A percentile compares a stretch with the other conserved stretches of the same genome.
Evolutionary conservation across 2,888 invertebrate genomes (phyloP).

Genomic region (Crioceris asparagi): DNA sequence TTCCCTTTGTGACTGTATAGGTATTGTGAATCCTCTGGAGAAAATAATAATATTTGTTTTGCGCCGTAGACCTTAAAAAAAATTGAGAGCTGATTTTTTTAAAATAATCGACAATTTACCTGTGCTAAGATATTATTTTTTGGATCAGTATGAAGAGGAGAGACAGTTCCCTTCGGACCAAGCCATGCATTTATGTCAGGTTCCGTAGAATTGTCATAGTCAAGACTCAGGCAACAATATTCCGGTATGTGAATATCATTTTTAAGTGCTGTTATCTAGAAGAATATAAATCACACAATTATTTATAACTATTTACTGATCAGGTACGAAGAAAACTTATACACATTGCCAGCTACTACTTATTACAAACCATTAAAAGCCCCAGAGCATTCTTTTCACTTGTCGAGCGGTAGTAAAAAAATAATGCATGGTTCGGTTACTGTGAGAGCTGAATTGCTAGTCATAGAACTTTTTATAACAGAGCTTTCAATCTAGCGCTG

Average conservation of each 20-base stretch:
- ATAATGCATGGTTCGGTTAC: too few species aligned
- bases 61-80: constrained; percentile 63
- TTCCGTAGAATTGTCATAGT: constrained; percentile 40
- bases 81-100: constrained; percentile 19
- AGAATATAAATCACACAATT: constrained; percentile 1
- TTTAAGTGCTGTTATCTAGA: constrained; percentile 72
- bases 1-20: constrained; percentile 71
- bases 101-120: constrained; percentile 32
- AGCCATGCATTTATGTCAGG: constrained; percentile 94
- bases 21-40: constrained; percentile 54
- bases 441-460: too few species aligned
- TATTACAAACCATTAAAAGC: too few species aligned
- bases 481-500: too few species aligned
- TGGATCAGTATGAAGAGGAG: constrained; percentile 90
- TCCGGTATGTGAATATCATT: constrained; percentile 80
- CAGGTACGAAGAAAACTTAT: too few species aligned
- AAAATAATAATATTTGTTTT: constrained; percentile 79
- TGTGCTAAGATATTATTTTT: constrained; percentile 88
- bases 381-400: too few species aligned
- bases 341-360: too few species aligned
- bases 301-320: too few species aligned
- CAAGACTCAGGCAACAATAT: constrained; percentile 62
- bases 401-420: too few species aligned
- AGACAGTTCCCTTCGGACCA: constrained; percentile 87
- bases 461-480: too few species aligned